Evolutionary conservation across 1,140 invertebrate genomes (phyloP).

Genomic region (Euwallacea fornicatus): DNA sequence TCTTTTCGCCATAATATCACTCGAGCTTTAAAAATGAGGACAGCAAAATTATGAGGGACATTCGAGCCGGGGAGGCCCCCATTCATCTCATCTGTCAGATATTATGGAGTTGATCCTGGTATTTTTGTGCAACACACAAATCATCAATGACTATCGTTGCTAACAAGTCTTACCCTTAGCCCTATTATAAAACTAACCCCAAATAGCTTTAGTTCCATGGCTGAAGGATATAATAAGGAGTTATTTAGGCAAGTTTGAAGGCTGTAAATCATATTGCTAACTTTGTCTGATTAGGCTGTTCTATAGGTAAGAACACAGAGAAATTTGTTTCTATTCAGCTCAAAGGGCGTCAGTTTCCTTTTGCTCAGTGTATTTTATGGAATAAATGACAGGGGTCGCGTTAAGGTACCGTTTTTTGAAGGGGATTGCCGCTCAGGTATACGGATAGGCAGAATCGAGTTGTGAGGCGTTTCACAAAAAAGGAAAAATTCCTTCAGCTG

Average conservation of each 20-base stretch:
- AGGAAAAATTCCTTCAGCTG: too few species aligned
- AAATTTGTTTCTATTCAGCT: constrained; percentile 15
- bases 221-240: not conserved
- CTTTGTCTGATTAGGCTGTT: not conserved
- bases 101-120: not conserved
- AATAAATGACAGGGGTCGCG: too few species aligned
- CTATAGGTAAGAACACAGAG: not conserved
- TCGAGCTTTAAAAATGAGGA: constrained; percentile 24
- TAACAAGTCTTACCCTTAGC: not conserved
- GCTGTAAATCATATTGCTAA: not conserved
- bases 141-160: not conserved
- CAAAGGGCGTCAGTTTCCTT: not conserved
- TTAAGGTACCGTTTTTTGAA: too few species aligned
- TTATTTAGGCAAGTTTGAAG: not conserved
- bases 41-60: constrained; percentile 30
- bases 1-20: constrained; percentile 32
- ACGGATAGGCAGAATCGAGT: too few species aligned
- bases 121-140: not conserved
- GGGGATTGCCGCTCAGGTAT: too few species aligned
- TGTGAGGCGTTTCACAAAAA: too few species aligned
- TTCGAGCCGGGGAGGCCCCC: constrained; percentile 6
- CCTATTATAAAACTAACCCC: not conserved
- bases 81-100: constrained; percentile 12
- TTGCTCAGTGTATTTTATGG: too few species aligned
- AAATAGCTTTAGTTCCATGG: not conserved